A percentile compares a stretch with the other conserved stretches of the same genome.
phyloP scores from a whole-genome alignment of 1,140 invertebrate genomes.

The Drosophila sproati region DNA sequence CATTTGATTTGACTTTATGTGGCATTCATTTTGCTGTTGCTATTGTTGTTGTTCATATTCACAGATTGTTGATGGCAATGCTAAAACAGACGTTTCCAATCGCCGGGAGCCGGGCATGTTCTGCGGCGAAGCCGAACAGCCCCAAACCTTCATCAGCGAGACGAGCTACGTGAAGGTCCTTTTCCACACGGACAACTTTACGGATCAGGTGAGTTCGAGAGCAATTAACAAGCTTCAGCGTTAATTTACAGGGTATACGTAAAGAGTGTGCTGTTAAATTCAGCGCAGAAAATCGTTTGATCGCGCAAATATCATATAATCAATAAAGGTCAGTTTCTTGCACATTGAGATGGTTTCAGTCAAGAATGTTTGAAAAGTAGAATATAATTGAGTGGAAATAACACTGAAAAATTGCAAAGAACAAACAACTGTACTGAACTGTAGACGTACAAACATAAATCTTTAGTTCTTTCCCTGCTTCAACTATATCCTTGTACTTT shows the following conservation, averaged over 20 bases:
- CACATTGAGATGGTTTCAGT: too few relatives aligned
- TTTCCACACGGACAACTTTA: slow-evolving; percentile 96
- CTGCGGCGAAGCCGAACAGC: slow-evolving; percentile 96
- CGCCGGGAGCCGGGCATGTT: slow-evolving; percentile 94
- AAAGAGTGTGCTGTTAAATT: too few relatives aligned
- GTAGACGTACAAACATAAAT: too few relatives aligned
- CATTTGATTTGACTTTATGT: slow-evolving; percentile 45
- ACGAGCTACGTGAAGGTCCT: slow-evolving; percentile 95
- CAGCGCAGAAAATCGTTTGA: too few relatives aligned
- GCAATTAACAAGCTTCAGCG: neutral
- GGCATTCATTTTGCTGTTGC: slow-evolving; percentile 1
- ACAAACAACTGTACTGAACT: too few relatives aligned
- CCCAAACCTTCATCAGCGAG: slow-evolving; percentile 96
- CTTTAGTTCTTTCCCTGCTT: neutral
- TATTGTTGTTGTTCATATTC: slow-evolving; percentile 40
- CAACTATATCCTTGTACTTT: neutral
- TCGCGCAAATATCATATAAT: too few relatives aligned
- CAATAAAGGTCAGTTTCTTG: too few relatives aligned
- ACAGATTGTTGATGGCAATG: slow-evolving; percentile 93
- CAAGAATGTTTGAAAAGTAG: too few relatives aligned
- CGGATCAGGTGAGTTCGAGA: slow-evolving; percentile 90
- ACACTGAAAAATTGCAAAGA: too few relatives aligned
- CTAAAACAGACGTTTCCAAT: slow-evolving; percentile 93
- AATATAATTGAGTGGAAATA: too few relatives aligned
- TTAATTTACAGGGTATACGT: too few relatives aligned